Percentiles rank a stretch among this genome's conserved stretches.
Conservation (phyloP, 2,113 vertebrate genomes). For the Ancistrus triradiatus region DNA sequence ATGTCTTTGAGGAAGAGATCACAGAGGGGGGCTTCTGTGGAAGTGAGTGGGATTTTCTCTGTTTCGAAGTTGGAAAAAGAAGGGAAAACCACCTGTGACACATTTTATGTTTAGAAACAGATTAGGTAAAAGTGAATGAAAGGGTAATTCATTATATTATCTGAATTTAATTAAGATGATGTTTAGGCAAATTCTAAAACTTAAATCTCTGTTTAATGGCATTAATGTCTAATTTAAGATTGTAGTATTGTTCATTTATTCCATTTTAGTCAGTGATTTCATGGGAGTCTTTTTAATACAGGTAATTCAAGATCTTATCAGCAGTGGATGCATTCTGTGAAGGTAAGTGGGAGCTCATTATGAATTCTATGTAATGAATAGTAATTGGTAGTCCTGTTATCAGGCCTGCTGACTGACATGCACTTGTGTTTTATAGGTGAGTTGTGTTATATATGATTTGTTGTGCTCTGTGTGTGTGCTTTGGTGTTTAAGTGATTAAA, state of each 20-base stretch:
- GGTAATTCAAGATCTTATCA: constrained; percentile 89
- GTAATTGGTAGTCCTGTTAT: too few species aligned
- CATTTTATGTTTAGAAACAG: background rate
- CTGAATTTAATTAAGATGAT: background rate
- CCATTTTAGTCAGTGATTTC: background rate
- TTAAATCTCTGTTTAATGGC: too few species aligned
- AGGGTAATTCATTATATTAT: too few species aligned
- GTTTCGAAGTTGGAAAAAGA: constrained; percentile 5
- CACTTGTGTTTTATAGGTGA: background rate
- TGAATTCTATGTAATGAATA: constrained; percentile 15
- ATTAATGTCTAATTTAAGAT: too few species aligned
- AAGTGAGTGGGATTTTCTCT: constrained; percentile 73
- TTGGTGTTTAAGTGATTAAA: constrained; percentile 18
- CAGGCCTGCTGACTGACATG: too few species aligned
- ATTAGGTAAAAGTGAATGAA: background rate
- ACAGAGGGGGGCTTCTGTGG: constrained; percentile 90
- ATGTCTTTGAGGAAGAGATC: constrained; percentile 96
- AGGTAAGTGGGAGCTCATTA: constrained; percentile 70
- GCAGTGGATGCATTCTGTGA: constrained; percentile 91
- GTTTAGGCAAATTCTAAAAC: too few species aligned
- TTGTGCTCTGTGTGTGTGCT: too few species aligned
- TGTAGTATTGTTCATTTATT: background rate
- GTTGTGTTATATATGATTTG: constrained; percentile 2
- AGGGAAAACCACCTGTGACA: too few species aligned
- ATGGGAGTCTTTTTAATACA: constrained; percentile 49